Conservation (phyloP, 23 tunicate genomes). For the Phallusia fumigata region DNA sequence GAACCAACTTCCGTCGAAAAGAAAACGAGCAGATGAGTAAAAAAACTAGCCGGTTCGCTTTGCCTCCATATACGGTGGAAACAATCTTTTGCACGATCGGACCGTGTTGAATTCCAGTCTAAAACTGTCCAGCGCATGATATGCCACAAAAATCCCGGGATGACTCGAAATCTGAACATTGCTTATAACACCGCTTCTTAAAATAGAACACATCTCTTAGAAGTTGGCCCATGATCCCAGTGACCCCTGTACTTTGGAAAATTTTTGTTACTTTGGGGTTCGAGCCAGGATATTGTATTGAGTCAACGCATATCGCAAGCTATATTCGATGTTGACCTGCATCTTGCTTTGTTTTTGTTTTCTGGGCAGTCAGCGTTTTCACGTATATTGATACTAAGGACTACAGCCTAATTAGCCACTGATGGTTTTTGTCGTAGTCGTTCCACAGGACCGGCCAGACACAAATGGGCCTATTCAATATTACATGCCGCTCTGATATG, state of each 20-base stretch:
- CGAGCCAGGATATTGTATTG: too few relatives aligned
- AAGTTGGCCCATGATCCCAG: background rate
- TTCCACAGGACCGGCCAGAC: too few relatives aligned
- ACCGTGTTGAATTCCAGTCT: background rate
- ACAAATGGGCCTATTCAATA: background rate
- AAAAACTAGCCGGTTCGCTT: too few relatives aligned
- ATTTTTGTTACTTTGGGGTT: too few relatives aligned
- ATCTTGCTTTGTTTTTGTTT: too few relatives aligned
- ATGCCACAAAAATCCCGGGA: background rate
- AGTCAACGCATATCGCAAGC: too few relatives aligned
- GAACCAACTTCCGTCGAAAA: background rate
- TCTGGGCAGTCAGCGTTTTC: too few relatives aligned
- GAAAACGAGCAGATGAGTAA: background rate
- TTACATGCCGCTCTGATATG: background rate
- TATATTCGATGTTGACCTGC: too few relatives aligned
- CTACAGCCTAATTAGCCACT: too few relatives aligned
- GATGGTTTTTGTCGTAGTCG: too few relatives aligned
- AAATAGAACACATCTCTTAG: background rate
- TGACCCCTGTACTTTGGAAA: too few relatives aligned
- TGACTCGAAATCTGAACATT: background rate
- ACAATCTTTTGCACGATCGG: background rate
- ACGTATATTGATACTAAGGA: too few relatives aligned
- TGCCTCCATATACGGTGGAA: background rate
- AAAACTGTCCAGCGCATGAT: background rate
- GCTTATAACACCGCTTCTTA: background rate